Conservation (phyloP, 2,797 vertebrate species). For the Anas georgica region DNA sequence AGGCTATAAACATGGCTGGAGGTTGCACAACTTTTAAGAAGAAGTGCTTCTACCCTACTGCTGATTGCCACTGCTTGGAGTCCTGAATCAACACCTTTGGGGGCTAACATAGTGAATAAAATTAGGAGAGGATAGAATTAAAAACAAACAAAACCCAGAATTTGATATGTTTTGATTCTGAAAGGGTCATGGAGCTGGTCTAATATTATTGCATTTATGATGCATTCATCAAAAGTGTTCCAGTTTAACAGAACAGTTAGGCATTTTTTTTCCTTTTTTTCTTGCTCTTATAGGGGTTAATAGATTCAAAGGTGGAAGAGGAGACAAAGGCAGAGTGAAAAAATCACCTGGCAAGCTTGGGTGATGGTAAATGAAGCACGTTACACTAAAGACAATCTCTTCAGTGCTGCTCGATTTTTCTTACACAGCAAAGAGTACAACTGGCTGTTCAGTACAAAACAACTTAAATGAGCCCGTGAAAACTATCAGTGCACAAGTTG, state of each 20-base stretch:
- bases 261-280: neutral
- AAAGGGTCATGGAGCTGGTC: neutral
- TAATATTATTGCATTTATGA: neutral
- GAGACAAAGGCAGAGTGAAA: neutral
- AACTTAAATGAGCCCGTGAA: neutral
- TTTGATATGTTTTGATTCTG: neutral
- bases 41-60: neutral
- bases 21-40: neutral
- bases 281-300: constrained; percentile 26
- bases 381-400: neutral
- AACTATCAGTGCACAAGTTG: neutral
- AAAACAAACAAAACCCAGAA: neutral
- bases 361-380: neutral
- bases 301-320: constrained; percentile 30
- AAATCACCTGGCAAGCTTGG: neutral
- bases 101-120: neutral
- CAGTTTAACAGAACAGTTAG: neutral
- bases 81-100: neutral
- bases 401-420: neutral
- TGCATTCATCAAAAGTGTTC: neutral
- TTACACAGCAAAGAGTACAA: neutral
- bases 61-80: neutral
- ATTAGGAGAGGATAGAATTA: neutral
- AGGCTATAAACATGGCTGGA: neutral
- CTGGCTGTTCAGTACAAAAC: neutral